phyloP scores from a whole-genome alignment of 2,113 vertebrate genomes.

The Addax nasomaculatus region DNA sequence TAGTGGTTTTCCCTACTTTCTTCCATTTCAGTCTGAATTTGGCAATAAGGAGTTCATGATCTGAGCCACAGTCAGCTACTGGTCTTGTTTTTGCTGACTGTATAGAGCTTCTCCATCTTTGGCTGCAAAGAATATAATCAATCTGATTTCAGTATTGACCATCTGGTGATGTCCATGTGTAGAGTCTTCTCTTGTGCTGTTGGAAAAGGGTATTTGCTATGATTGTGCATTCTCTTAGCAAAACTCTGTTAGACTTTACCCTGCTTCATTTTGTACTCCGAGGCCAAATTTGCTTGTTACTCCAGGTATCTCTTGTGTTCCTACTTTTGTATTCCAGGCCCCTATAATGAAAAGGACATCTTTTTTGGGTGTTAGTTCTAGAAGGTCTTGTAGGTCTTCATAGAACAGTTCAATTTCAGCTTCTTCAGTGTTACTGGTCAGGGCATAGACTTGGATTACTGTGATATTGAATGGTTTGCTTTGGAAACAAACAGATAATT shows the following conservation, averaged over 20 bases:
- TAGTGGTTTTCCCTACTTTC: neutral
- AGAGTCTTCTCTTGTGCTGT: neutral
- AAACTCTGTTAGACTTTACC: neutral
- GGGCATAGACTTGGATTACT: neutral
- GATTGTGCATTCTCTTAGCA: neutral
- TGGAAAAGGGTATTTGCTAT: neutral
- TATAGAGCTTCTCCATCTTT: neutral
- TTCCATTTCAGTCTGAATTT: neutral
- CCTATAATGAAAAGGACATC: neutral
- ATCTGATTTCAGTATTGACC: rapidly evolving
- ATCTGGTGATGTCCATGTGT: neutral
- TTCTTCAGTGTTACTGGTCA: rapidly evolving
- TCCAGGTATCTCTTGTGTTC: neutral
- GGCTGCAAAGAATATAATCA: neutral
- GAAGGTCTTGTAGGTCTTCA: neutral
- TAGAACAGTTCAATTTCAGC: neutral
- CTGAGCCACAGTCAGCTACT: neutral
- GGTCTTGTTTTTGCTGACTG: neutral
- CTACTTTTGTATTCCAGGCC: neutral
- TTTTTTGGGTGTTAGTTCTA: neutral
- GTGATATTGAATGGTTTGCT: neutral
- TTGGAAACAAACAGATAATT: neutral
- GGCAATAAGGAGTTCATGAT: neutral
- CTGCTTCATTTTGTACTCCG: neutral
- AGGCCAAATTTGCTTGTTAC: neutral